phyloP scores from a whole-genome alignment of 2,113 vertebrate species.

The chimpanzee (Pan troglodytes) region NHGRI_mPanTro3-v2.1_pri NC_072408.2:117907001-117907500 shows the following conservation, averaged over 20 bases:
- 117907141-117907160: not conserved
- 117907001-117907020: not conserved
- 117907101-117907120: fast-evolving
- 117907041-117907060: not conserved
- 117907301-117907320: no score
- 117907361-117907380: not conserved
- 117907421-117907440: not conserved
- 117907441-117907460: not conserved
- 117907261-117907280: not conserved
- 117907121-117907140: not conserved
- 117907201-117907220: not conserved
- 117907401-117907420: not conserved
- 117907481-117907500: not conserved
- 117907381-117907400: not conserved
- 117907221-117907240: not conserved
- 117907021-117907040: not conserved
- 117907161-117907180: not conserved
- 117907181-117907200: not conserved
- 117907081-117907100: not conserved
- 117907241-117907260: not conserved
- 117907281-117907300: not conserved
- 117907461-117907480: not conserved
- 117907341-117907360: not conserved
- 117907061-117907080: not conserved
- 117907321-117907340: not conserved